These are phyloP conservation scores for Corythucha ciliata DNA, from an alignment of 2,888 invertebrate species.

Conservation along the genomic window DNA sequence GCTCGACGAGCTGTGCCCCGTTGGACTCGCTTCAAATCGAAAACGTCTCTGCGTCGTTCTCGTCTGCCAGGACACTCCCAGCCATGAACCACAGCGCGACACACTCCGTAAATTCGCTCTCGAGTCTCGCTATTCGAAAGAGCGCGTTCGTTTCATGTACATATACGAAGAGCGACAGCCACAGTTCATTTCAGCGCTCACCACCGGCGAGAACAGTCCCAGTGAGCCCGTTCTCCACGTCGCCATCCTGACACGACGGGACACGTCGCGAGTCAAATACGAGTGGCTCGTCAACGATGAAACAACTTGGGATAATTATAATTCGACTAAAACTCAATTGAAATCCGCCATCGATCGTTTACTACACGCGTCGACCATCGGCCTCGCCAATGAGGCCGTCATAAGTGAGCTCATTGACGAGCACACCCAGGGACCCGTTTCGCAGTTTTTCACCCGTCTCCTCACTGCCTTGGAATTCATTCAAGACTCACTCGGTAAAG, in stretches of 20 bases:
- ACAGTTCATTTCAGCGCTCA: slow-evolving; percentile 68
- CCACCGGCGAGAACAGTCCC: slow-evolving; percentile 47
- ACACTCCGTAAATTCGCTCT: slow-evolving; percentile 63
- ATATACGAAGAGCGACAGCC: slow-evolving; percentile 73
- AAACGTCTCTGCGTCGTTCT: slow-evolving; percentile 70
- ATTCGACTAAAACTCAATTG: slow-evolving; percentile 52
- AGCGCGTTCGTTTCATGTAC: slow-evolving; percentile 75
- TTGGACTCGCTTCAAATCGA: slow-evolving; percentile 69
- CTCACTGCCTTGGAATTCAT: slow-evolving; percentile 58
- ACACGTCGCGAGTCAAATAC: slow-evolving; percentile 75
- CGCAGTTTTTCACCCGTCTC: slow-evolving; percentile 56
- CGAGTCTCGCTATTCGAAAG: slow-evolving; percentile 53
- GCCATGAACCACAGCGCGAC: slow-evolving; percentile 54
- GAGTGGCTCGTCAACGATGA: slow-evolving; percentile 66
- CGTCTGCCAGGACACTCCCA: slow-evolving; percentile 56
- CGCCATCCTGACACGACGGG: slow-evolving; percentile 83
- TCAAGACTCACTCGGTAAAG: slow-evolving; percentile 60
- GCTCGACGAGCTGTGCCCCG: slow-evolving; percentile 78
- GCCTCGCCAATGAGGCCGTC: slow-evolving; percentile 58
- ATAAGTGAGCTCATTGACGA: slow-evolving; percentile 62
- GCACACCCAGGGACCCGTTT: slow-evolving; percentile 61
- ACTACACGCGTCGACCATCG: slow-evolving; percentile 43
- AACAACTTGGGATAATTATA: slow-evolving; percentile 47
- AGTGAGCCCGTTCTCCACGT: slow-evolving; percentile 63
- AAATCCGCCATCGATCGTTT: slow-evolving; percentile 32